These are phyloP conservation scores for Apis mellifera DNA, from an alignment of 1,140 invertebrate species.

Conservation along the genomic window Amel_HAv3.1 CM009944.2:1683001-1683500, in stretches of 20 bases:
- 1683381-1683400: background rate
- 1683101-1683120: background rate
- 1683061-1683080: no score
- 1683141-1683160: background rate
- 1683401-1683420: no score
- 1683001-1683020: background rate
- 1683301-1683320: background rate
- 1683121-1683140: background rate
- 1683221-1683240: background rate
- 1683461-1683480: background rate
- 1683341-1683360: background rate
- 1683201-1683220: background rate
- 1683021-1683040: background rate
- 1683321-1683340: conserved; percentile 17
- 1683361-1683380: background rate
- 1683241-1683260: background rate
- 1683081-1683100: no score
- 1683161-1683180: background rate
- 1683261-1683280: background rate
- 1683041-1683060: background rate
- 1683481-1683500: background rate
- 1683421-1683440: background rate
- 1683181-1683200: background rate
- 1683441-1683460: background rate
- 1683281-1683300: background rate